phyloP scores from a whole-genome alignment of 2,797 vertebrate species.

The Lacerta agilis region DNA sequence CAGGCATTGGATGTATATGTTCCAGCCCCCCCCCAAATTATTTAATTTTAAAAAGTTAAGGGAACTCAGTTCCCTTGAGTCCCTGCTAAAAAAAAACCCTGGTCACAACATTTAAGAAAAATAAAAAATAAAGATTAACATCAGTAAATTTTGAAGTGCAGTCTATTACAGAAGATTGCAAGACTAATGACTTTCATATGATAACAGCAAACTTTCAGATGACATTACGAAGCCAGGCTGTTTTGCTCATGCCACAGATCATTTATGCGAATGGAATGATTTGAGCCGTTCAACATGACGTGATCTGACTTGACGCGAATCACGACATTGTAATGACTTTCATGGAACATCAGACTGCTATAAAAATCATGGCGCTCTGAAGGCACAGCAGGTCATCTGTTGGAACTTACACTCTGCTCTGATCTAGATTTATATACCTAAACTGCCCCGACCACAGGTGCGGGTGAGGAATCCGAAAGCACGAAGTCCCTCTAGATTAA shows the following conservation, averaged over 20 bases:
- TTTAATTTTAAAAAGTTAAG: no score
- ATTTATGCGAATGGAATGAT: constrained; percentile 35
- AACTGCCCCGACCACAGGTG: neutral
- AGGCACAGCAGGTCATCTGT: neutral
- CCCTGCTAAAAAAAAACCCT: no score
- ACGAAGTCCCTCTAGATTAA: neutral
- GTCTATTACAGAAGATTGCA: neutral
- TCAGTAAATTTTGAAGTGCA: neutral
- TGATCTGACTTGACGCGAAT: constrained; percentile 35
- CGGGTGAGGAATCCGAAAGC: neutral
- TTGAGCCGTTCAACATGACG: constrained; percentile 38
- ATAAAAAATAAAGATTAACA: no score
- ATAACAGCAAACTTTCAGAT: constrained; percentile 28
- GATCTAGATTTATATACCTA: neutral
- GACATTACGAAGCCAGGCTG: constrained; percentile 9
- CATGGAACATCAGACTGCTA: neutral
- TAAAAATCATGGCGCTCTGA: neutral
- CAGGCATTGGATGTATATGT: no score
- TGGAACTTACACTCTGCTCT: neutral
- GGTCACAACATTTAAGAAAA: no score
- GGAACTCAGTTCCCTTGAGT: no score
- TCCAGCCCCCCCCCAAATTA: no score
- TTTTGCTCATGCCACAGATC: constrained; percentile 28
- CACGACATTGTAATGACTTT: constrained; percentile 25
- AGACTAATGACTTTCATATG: neutral